Conservation (phyloP, 2,113 vertebrate species). For the Nasalis larvatus region DNA sequence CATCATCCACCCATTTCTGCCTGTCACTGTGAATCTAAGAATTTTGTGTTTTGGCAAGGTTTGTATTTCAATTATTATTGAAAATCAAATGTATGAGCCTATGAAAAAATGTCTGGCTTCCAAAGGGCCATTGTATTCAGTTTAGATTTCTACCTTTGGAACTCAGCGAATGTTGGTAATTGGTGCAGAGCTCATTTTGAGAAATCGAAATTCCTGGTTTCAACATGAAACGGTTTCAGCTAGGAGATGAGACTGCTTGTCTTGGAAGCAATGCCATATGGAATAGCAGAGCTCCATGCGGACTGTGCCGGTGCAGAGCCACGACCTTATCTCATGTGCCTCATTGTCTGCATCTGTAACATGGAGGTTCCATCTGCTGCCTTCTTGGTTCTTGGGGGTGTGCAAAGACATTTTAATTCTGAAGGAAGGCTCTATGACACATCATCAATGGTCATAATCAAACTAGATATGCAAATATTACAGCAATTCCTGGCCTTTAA, state of each 20-base stretch:
- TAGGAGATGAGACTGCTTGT: neutral
- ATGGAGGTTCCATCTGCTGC: neutral
- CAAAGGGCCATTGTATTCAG: neutral
- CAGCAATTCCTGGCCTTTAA: neutral
- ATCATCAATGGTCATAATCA: neutral
- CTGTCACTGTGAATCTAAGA: conserved; percentile 99
- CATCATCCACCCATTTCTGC: conserved; percentile 99
- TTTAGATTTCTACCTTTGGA: conserved; percentile 54
- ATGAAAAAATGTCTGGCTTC: conserved; percentile 14
- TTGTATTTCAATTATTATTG: conserved; percentile 77
- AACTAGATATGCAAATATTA: neutral
- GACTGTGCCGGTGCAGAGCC: neutral
- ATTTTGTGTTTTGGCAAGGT: conserved; percentile 99
- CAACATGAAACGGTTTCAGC: neutral
- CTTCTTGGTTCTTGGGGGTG: neutral
- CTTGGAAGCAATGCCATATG: neutral
- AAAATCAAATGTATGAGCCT: conserved; percentile 34
- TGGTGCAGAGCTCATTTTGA: neutral
- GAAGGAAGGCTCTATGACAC: neutral
- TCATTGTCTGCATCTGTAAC: neutral
- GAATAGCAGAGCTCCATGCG: too few species aligned
- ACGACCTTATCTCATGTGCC: neutral
- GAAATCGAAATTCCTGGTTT: conserved; percentile 46
- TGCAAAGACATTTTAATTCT: neutral
- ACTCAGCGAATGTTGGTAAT: conserved; percentile 37